Evolutionary conservation across 2,888 invertebrate species (phyloP), one percentile per base, ranked within the genome.

Genomic region (Drosophila lacicola): DNA sequence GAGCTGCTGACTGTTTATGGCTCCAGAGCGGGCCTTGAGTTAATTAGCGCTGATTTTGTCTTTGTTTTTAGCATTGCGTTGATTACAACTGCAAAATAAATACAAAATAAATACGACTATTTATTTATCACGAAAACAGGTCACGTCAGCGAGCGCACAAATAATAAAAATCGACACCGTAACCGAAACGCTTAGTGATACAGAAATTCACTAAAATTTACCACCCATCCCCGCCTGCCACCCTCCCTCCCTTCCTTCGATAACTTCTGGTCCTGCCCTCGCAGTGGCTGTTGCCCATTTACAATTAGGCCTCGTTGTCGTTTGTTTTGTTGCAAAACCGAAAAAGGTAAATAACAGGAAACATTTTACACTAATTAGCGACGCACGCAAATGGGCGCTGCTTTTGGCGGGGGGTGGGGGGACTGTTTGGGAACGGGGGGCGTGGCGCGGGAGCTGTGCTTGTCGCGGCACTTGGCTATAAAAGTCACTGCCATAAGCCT

Each of bases 311-410:
- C 63, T 62, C 42, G 67, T 50, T 61, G 61, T 71, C 65, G 77
- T 74, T 82, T 70, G 77, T 79, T 79, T 74, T 81, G 81, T 70
- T 83, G 74, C 78, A 69, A 70, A 79, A 74, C 80, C 83, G 69
- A 85, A 87, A 86, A 80, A 86, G 87, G 85, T 87, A 86, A 86
- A 86, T 87, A 86, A 86, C 87, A 85, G 85, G 85, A 86, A 86
- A 86, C 85, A 87, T 86, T 86, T 86, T 86, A 86, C 87, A 86
- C 85, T 86, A 86, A 86, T 86, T 86, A 86, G 85, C 87, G 83
- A 78, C 81, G 81, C 87, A 85, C 87, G 79, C 87, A 86, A 87
- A 84, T 82, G 78, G 82, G 69, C 55, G 77, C 51, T 66, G 65
- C 57, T 65, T 60, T 50, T 29, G 50, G 36, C 47, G 42, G 14